These are phyloP conservation scores for Microcebus ravelobensis DNA, from an alignment of 2,113 vertebrate genomes.

Conservation along the genomic window DNA sequence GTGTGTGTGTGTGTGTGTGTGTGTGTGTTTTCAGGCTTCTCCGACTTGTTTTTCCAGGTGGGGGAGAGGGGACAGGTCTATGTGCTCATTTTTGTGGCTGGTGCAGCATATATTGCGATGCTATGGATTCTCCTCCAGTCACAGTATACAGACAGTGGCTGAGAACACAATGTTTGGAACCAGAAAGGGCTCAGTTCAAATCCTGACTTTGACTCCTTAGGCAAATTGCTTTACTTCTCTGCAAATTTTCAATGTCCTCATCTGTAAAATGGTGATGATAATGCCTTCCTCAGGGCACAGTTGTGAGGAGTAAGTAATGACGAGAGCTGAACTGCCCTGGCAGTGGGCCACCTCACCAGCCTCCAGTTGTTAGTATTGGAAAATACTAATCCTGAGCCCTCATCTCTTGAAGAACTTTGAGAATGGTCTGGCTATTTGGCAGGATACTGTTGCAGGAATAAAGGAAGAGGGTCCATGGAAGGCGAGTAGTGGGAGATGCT, in stretches of 20 bases:
- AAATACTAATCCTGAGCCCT: background rate
- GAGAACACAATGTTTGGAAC: background rate
- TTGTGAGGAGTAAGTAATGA: background rate
- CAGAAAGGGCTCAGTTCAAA: background rate
- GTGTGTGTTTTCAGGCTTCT: background rate
- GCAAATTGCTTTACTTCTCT: slow-evolving; percentile 14
- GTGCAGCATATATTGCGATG: too few relatives aligned
- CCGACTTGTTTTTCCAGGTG: background rate
- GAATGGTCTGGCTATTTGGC: background rate
- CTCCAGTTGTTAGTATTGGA: background rate
- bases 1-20: too few relatives aligned
- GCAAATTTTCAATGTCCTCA: background rate
- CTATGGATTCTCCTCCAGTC: background rate
- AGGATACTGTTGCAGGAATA: background rate
- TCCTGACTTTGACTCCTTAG: background rate
- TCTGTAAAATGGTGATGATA: background rate
- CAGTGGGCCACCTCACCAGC: background rate
- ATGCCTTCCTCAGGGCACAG: background rate
- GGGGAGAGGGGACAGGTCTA: background rate
- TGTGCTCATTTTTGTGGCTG: background rate
- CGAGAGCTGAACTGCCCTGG: background rate
- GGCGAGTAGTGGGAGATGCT: background rate
- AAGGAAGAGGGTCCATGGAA: background rate
- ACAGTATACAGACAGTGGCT: background rate
- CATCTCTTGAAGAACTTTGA: background rate